Percentiles rank a stretch among this genome's conserved stretches.
phyloP scores from a whole-genome alignment of 2,113 vertebrate genomes.

The Emydocephalus ijimae region DNA sequence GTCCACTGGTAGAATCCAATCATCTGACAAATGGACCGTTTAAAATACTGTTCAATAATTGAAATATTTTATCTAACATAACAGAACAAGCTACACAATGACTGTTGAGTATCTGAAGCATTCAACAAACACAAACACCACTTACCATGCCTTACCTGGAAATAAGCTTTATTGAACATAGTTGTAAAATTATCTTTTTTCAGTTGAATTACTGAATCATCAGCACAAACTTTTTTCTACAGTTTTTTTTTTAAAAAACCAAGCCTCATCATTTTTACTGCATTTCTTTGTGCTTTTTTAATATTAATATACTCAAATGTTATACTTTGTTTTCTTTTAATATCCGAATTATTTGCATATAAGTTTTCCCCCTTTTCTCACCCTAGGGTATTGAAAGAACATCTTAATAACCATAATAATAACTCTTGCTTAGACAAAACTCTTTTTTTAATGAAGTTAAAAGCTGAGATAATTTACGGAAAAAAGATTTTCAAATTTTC shows the following conservation, averaged over 20 bases:
- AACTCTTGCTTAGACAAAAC: conserved; percentile 75
- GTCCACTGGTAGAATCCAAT: background rate
- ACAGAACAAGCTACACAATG: background rate
- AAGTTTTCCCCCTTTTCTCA: conserved; percentile 62
- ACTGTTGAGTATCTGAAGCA: background rate
- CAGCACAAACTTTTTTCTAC: conserved; percentile 79
- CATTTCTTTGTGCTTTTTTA: conserved; percentile 84
- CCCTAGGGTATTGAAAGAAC: conserved; percentile 71
- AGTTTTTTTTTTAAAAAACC: conserved; percentile 60
- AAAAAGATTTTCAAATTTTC: conserved; percentile 82
- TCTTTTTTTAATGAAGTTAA: conserved; percentile 75
- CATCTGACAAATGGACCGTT: background rate
- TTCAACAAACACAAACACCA: conserved; percentile 75
- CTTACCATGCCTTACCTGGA: conserved; percentile 79
- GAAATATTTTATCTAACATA: background rate
- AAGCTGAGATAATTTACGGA: conserved; percentile 86
- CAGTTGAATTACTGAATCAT: conserved; percentile 81
- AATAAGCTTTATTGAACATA: conserved; percentile 90
- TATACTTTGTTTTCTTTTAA: conserved; percentile 74
- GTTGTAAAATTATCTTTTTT: conserved; percentile 82
- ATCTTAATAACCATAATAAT: conserved; percentile 62
- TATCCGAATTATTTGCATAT: conserved; percentile 91
- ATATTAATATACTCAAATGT: conserved; percentile 83
- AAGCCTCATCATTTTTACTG: conserved; percentile 74
- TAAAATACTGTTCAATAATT: background rate